Base-by-base conservation (phyloP, 2,797 vertebrate genomes). In the Fratercula arctica region DNA sequence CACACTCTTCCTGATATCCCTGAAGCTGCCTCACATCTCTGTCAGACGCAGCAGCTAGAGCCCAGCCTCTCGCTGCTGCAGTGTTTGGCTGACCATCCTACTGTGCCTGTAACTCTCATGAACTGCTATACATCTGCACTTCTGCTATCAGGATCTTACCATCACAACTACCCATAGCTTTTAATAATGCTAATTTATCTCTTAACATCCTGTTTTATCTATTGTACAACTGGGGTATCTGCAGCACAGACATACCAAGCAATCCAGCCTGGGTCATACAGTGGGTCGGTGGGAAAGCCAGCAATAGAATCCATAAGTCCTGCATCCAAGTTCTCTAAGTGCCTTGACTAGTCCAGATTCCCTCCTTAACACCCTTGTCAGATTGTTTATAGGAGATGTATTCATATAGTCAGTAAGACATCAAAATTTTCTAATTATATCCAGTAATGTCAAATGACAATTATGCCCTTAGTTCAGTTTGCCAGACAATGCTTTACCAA, bases 401-500 rank as follows among this genome's bases (percentile, higher is more conserved):
- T 97, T 94, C 97, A 97, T 97, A 97, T 97, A 98, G 97, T 96
- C 97, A 74, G 97, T 97, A 98, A 97, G 98, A 98, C 97, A 96
- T 96, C 78, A 98, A 98, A 97, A 98, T 97, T 96, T 97, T 98
- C 98, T 98, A 98, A 98, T 98, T 98, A 98, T 98, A 98, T 98
- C 98, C 97, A 96, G 95, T 95, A 93, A 98, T 98, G 97, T 98
- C 98, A 98, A 97, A 98, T 98, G 98, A 97, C 97, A 98, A 98
- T 98, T 97, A 98, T 98, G 98, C 53, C 63, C 95, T 96, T 96
- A 95, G 78, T 85, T 95, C 91, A 91, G 96, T 96, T 96, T 98
- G 98, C 98, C 98, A 98, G 94, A 97, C 97, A 96, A 96, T 97
- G 96, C 97, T 98, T 97, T 94, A 2, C 97, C 96, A 97, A 97